A percentile compares a stretch with the other conserved stretches of the same genome.
Conservation (phyloP, 2,888 invertebrate species). For the Pycnomerus fuliginosus region DNA sequence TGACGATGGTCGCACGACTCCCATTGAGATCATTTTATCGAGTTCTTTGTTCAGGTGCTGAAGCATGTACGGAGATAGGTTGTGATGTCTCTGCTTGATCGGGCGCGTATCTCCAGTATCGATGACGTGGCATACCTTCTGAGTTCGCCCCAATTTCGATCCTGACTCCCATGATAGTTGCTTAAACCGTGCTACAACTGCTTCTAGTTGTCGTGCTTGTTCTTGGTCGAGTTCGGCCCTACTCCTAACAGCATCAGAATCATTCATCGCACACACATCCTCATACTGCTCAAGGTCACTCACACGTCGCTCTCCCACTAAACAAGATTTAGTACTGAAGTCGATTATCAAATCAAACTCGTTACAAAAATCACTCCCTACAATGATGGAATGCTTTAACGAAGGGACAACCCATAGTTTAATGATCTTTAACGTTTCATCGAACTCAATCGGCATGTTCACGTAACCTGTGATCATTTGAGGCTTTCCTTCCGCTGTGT, state of each 20-base stretch:
- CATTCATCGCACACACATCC: too few relatives aligned
- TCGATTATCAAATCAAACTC: neutral
- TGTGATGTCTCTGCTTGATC: conserved; percentile 7
- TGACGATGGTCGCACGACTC: conserved; percentile 1
- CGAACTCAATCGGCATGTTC: too few relatives aligned
- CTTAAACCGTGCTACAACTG: neutral
- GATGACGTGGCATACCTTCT: neutral
- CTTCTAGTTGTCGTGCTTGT: neutral
- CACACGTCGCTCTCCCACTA: neutral
- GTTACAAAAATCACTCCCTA: neutral
- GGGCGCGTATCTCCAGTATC: conserved; percentile 7
- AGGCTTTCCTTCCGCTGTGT: too few relatives aligned
- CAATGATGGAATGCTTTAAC: neutral
- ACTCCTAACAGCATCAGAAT: too few relatives aligned
- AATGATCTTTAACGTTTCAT: too few relatives aligned
- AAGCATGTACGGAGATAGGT: conserved; percentile 2
- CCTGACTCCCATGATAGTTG: neutral
- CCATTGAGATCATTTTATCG: conserved; percentile 2
- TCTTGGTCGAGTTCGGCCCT: too few relatives aligned
- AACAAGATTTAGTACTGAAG: neutral
- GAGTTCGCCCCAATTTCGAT: neutral
- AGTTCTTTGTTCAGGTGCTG: conserved; percentile 1
- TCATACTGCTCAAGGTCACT: neutral
- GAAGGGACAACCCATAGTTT: neutral
- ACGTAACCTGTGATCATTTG: too few relatives aligned